Evolutionary conservation across 2,113 vertebrate species (phyloP).

Genomic region (Lanius ludovicianus): DNA sequence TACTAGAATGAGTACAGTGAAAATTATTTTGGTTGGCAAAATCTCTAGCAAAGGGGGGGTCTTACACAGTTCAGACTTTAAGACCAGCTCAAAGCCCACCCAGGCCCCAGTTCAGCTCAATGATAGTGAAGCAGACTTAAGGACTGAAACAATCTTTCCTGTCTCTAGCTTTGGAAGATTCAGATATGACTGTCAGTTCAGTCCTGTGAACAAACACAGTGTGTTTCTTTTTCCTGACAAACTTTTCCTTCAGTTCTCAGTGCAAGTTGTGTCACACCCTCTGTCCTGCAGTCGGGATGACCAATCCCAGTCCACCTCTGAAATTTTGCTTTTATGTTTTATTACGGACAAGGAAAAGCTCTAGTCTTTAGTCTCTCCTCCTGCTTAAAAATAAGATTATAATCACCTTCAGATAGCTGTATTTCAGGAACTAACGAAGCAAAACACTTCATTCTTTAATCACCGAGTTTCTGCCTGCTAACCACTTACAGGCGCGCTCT

Average conservation of each 20-base stretch:
- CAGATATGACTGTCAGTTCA: not conserved
- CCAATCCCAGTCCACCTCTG: not conserved
- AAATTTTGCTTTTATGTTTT: not conserved
- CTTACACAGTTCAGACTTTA: not conserved
- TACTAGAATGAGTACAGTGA: not conserved
- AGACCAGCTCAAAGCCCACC: not conserved
- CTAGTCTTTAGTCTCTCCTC: not conserved
- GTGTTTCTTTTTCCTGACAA: not conserved
- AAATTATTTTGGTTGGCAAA: not conserved
- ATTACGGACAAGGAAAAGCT: not conserved
- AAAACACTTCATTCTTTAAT: conserved; percentile 36
- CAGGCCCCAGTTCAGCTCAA: not conserved
- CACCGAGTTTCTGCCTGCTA: conserved; percentile 21
- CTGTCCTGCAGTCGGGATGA: not conserved
- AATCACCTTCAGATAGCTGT: conserved; percentile 11
- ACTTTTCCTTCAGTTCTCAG: not conserved
- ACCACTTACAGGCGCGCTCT: not conserved
- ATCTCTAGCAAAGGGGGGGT: not conserved
- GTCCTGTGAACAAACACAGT: not conserved
- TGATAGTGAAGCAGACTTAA: not conserved
- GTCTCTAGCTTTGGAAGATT: not conserved
- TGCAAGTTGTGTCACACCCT: not conserved
- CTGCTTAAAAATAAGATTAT: conserved; percentile 2
- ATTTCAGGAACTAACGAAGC: conserved; percentile 36
- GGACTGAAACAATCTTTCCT: not conserved